Evolutionary conservation across 2,113 vertebrate genomes (phyloP).

Genomic region (Microcebus murinus): DNA sequence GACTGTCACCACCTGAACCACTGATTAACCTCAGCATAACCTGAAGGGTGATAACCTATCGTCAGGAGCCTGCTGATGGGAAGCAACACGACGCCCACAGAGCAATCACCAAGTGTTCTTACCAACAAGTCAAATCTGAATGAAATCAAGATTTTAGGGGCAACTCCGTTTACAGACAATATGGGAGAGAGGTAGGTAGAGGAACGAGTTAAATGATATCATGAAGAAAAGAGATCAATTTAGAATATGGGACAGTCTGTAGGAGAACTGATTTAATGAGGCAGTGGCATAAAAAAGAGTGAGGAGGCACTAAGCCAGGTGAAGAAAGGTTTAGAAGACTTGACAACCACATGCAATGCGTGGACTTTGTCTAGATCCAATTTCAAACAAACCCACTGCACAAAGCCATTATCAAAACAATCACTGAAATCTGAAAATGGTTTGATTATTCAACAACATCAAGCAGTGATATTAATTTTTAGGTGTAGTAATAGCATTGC

Average conservation of each 20-base stretch:
- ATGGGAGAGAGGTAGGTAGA: neutral
- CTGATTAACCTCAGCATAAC: neutral
- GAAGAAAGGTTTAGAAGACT: neutral
- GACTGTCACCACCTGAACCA: neutral
- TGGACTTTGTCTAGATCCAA: neutral
- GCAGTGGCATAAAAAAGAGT: neutral
- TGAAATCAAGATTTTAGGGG: neutral
- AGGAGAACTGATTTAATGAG: neutral
- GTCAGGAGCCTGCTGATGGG: accelerated
- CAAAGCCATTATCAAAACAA: neutral
- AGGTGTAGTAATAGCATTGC: neutral
- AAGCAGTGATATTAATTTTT: neutral
- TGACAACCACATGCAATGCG: accelerated
- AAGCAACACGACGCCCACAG: neutral
- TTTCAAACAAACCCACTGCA: neutral
- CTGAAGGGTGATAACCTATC: neutral
- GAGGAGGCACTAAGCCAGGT: neutral
- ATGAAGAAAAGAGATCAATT: neutral
- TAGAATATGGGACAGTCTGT: neutral
- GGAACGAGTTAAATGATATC: neutral
- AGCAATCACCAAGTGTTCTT: neutral
- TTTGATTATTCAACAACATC: neutral
- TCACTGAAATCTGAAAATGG: conserved; percentile 32
- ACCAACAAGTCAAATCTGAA: neutral
- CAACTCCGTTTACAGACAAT: neutral